These are phyloP conservation scores for Dusona sp. DNA, from an alignment of 2,888 invertebrate species.

Conservation along the genomic window DNA sequence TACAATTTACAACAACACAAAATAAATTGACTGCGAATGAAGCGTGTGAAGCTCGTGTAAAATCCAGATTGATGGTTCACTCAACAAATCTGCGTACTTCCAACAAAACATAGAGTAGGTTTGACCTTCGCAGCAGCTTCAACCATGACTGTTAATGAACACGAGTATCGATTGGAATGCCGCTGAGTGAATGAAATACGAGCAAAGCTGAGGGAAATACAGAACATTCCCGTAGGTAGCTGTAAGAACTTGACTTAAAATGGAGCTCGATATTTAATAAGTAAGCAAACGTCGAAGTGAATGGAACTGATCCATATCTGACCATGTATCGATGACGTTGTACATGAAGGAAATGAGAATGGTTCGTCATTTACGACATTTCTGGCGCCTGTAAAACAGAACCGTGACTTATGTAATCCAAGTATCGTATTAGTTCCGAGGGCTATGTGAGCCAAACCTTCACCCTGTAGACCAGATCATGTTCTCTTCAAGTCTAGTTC, in stretches of 20 bases:
- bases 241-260: neutral
- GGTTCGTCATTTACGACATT: neutral
- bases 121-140: neutral
- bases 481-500: neutral
- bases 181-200: constrained; percentile 4
- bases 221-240: neutral
- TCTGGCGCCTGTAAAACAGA: neutral
- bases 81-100: neutral
- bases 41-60: neutral
- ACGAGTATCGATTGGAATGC: constrained; percentile 14
- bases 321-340: neutral
- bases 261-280: neutral
- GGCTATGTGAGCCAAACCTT: constrained; percentile 2
- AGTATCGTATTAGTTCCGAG: neutral
- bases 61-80: constrained; percentile 11
- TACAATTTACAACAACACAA: neutral
- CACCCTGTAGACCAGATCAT: constrained; percentile 1
- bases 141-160: constrained; percentile 1
- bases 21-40: neutral
- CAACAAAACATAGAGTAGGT: neutral
- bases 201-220: neutral
- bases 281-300: neutral
- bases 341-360: neutral
- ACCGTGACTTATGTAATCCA: neutral
- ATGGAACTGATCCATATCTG: constrained; percentile 9